These are phyloP conservation scores for Lucifuga dentata DNA, from an alignment of 2,113 vertebrate species.

Conservation along the genomic window DNA sequence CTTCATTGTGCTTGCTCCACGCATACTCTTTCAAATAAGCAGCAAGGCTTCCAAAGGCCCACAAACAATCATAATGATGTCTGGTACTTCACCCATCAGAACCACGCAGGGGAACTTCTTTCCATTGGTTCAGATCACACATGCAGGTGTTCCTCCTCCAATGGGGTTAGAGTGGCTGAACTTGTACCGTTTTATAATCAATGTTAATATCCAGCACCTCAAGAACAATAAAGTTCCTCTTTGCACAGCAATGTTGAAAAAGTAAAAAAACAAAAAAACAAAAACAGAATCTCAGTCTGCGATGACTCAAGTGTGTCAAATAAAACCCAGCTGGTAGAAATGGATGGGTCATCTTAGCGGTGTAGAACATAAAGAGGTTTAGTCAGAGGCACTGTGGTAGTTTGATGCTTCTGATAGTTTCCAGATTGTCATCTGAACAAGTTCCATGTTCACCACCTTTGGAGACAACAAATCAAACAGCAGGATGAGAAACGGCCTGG, in stretches of 20 bases:
- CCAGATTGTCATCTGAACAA: constrained; percentile 85
- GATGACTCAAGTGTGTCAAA: constrained; percentile 13
- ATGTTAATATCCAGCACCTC: constrained; percentile 53
- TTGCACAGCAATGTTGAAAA: constrained; percentile 12
- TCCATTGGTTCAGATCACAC: not conserved
- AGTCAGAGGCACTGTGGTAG: constrained; percentile 87
- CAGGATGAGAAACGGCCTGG: not conserved
- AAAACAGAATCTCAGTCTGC: constrained; percentile 18
- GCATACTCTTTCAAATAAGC: constrained; percentile 14
- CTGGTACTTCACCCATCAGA: not conserved
- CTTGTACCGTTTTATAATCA: constrained; percentile 46
- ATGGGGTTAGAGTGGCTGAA: constrained; percentile 30
- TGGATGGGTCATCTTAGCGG: constrained; percentile 18
- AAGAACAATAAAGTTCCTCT: constrained; percentile 27
- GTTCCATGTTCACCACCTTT: constrained; percentile 74
- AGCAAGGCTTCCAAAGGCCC: constrained; percentile 31
- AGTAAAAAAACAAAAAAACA: constrained; percentile 1
- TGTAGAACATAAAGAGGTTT: constrained; percentile 75
- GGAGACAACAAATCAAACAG: constrained; percentile 45
- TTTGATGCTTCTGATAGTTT: constrained; percentile 79
- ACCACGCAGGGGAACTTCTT: not conserved
- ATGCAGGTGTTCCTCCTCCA: not conserved
- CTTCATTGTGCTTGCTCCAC: not conserved
- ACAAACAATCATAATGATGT: not conserved
- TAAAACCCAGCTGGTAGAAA: constrained; percentile 40